Evolutionary conservation across 2,113 vertebrate genomes (phyloP).

Genomic region (Hyperopisus bebe): DNA sequence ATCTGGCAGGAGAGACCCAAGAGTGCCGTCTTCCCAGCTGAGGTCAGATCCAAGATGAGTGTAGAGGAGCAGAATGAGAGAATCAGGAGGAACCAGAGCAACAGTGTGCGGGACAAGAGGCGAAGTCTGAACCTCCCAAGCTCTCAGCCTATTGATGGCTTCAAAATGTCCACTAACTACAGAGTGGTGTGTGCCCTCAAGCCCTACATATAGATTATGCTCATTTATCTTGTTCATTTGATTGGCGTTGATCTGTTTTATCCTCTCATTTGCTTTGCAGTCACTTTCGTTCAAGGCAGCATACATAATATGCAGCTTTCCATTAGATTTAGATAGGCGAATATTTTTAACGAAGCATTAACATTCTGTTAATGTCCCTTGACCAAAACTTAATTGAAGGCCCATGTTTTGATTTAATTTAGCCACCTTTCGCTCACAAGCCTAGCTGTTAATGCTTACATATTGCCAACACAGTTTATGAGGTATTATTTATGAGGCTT

Average conservation of each 20-base stretch:
- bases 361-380: neutral
- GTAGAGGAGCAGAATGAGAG: slow-evolving; percentile 89
- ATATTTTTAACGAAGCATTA: neutral
- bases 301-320: neutral
- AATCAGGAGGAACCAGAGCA: slow-evolving; percentile 83
- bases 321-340: neutral
- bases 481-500: neutral
- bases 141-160: slow-evolving; percentile 55
- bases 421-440: neutral
- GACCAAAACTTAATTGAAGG: neutral
- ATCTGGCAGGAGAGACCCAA: slow-evolving; percentile 76
- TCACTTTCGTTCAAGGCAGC: neutral
- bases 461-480: neutral
- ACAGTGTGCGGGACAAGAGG: slow-evolving; percentile 82
- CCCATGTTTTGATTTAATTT: neutral
- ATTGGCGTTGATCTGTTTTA: neutral
- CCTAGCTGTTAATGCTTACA: neutral
- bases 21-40: slow-evolving; percentile 72
- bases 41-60: slow-evolving; percentile 87
- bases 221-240: neutral
- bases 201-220: neutral
- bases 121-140: slow-evolving; percentile 80
- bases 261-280: neutral
- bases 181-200: slow-evolving; percentile 68
- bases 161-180: slow-evolving; percentile 64